Percentiles rank a stretch among this genome's conserved stretches.
Conservation (phyloP, 2,797 vertebrate species). For the Gallinago nigripennis region DNA sequence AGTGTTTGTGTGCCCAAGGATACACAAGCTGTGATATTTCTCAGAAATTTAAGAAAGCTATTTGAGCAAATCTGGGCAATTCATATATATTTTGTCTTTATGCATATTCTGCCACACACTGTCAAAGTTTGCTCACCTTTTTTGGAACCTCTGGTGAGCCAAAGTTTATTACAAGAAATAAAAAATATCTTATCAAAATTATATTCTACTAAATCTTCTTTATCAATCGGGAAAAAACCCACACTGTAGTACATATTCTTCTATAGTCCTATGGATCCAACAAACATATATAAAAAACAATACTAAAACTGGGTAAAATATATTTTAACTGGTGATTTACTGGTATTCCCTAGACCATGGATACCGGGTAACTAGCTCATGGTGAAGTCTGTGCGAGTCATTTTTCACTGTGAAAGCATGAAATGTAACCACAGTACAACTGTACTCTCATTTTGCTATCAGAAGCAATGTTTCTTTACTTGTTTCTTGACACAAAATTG, state of each 20-base stretch:
- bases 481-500: not conserved
- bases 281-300: not conserved
- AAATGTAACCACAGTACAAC: not conserved
- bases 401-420: not conserved
- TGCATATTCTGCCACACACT: not conserved
- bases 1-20: not conserved
- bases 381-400: not conserved
- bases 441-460: not conserved
- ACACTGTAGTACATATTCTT: not conserved
- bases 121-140: not conserved
- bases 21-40: not conserved
- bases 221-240: not conserved
- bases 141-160: not conserved
- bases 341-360: not conserved
- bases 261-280: not conserved
- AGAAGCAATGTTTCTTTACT: not conserved
- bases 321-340: not conserved
- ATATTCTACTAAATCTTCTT: not conserved
- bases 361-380: not conserved
- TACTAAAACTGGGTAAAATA: not conserved
- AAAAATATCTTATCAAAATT: not conserved
- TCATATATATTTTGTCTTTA: not conserved
- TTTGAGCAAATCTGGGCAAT: not conserved
- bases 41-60: not conserved
- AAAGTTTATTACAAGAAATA: not conserved